phyloP scores from a whole-genome alignment of 2,113 vertebrate species.

The Pardalotus punctatus region DNA sequence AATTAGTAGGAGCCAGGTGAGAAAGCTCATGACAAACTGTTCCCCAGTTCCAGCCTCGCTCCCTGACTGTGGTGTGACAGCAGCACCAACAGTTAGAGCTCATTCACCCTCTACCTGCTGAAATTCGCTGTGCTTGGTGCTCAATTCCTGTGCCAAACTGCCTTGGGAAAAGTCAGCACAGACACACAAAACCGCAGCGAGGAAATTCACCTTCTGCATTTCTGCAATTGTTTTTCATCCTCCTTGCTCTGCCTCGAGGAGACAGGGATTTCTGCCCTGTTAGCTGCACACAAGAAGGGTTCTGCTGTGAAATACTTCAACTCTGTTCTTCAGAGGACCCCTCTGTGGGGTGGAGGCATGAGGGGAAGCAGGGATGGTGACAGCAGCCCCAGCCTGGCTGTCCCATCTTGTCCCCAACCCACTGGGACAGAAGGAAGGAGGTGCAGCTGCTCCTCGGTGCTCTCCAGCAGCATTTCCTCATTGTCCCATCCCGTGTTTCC shows the following conservation, averaged over 20 bases:
- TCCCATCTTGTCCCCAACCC: background rate
- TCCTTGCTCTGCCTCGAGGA: background rate
- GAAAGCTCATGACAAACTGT: background rate
- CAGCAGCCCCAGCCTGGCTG: background rate
- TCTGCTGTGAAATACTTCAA: background rate
- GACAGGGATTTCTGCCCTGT: background rate
- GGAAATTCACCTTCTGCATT: background rate
- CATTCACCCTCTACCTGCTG: background rate
- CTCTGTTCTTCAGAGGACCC: background rate
- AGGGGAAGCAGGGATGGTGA: background rate
- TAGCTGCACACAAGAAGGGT: background rate
- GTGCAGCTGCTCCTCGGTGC: background rate
- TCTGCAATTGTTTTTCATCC: background rate
- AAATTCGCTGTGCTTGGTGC: background rate
- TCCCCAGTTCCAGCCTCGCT: background rate
- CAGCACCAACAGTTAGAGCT: background rate
- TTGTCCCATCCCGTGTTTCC: background rate
- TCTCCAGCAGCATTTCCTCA: background rate
- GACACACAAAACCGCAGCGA: background rate
- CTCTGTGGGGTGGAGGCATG: background rate
- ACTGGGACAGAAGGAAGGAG: accelerated
- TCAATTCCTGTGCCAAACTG: background rate
- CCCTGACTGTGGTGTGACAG: background rate
- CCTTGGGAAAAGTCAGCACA: background rate
- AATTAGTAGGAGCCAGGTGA: background rate